Percentiles rank a stretch among this genome's conserved stretches.
phyloP scores from a whole-genome alignment of 2,888 invertebrate species.

The Pterobdella sp. region DNA sequence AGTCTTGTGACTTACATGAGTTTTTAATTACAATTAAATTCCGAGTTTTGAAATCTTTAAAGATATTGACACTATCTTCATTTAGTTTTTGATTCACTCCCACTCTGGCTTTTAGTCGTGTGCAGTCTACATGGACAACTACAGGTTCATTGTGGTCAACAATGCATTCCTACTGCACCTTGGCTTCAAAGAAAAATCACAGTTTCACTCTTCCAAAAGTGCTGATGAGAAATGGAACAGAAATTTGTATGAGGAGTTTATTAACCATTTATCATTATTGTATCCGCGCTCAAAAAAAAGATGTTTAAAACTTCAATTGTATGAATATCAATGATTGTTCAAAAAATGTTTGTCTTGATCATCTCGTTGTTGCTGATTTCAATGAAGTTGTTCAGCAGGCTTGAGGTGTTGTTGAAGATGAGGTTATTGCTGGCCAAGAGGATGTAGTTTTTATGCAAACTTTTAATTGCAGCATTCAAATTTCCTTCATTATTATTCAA shows the following conservation, averaged over 20 bases:
- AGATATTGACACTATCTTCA: too few species aligned
- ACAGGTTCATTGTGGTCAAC: slow-evolving; percentile 55
- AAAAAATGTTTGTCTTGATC: background rate
- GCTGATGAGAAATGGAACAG: slow-evolving; percentile 54
- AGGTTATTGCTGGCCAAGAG: background rate
- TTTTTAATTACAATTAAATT: too few species aligned
- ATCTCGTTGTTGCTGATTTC: too few species aligned
- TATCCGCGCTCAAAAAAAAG: slow-evolving; percentile 47
- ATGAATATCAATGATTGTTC: background rate
- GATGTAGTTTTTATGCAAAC: background rate
- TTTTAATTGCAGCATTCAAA: background rate
- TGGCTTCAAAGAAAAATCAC: slow-evolving; percentile 53
- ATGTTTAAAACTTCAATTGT: background rate
- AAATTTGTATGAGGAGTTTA: slow-evolving; percentile 55
- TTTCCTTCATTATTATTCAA: background rate
- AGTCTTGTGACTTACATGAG: too few species aligned
- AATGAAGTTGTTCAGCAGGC: background rate
- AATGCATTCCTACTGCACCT: slow-evolving; percentile 56
- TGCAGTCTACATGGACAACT: slow-evolving; percentile 57
- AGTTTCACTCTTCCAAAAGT: slow-evolving; percentile 54
- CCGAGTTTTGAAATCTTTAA: too few species aligned
- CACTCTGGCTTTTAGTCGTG: slow-evolving; percentile 51
- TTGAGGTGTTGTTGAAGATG: background rate
- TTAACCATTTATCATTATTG: slow-evolving; percentile 55
- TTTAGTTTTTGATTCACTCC: too few species aligned